Conservation (phyloP, 2,888 invertebrate species). For the Euphydryas editha region DNA sequence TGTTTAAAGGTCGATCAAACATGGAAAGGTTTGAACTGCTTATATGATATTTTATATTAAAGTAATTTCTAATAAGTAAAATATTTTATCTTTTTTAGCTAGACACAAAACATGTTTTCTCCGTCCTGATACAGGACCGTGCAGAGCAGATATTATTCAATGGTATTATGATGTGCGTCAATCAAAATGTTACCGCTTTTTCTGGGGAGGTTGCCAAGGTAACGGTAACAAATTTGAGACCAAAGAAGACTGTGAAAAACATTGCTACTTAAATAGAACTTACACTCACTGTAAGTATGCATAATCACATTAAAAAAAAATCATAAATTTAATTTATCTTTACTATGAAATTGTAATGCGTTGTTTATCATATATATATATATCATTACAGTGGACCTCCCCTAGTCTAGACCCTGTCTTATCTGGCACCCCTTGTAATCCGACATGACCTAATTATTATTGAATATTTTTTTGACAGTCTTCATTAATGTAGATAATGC, state of each 20-base stretch:
- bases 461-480: no score
- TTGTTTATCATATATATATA: not conserved
- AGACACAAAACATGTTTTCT: constrained; percentile 65
- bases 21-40: constrained; percentile 49
- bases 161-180: constrained; percentile 68
- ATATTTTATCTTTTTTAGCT: constrained; percentile 47
- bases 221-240: constrained; percentile 72
- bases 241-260: constrained; percentile 47
- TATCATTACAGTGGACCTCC: no score
- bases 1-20: constrained; percentile 54
- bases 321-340: not conserved
- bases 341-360: not conserved
- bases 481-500: no score
- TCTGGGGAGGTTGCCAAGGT: constrained; percentile 75
- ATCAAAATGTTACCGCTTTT: constrained; percentile 63
- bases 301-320: not conserved
- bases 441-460: no score
- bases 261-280: constrained; percentile 54
- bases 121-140: constrained; percentile 71
- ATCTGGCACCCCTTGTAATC: no score
- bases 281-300: constrained; percentile 43
- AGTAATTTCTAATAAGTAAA: not conserved
- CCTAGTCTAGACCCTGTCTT: no score
- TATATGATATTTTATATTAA: not conserved
- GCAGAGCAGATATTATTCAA: constrained; percentile 67